Percentiles rank a stretch among this genome's conserved stretches.
These are phyloP conservation scores for Sebastes kiyomatsui DNA, from an alignment of 2,797 vertebrate species.

Conservation along the genomic window DNA sequence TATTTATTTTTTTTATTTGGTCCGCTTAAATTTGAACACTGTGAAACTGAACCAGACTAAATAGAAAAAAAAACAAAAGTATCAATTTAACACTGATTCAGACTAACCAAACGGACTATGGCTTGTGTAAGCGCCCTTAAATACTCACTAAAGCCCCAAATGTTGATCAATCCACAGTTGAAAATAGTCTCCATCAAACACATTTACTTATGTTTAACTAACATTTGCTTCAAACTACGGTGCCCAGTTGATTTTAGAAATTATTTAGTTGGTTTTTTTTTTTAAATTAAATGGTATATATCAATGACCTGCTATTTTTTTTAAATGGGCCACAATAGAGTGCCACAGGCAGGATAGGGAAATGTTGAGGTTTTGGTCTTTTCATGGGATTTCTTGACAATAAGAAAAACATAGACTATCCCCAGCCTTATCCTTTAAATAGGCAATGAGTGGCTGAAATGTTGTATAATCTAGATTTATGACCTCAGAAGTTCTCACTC, in stretches of 20 bases:
- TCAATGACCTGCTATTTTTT: no score
- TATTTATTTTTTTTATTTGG: no score
- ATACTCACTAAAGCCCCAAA: not conserved
- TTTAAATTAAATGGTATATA: no score
- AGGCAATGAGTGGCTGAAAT: not conserved
- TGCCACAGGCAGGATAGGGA: not conserved
- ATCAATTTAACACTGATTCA: no score
- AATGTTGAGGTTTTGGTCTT: not conserved
- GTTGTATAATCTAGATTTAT: not conserved
- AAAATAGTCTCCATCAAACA: not conserved
- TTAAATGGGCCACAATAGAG: no score
- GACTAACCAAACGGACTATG: no score
- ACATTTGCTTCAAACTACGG: not conserved
- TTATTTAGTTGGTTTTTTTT: no score
- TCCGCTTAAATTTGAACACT: no score
- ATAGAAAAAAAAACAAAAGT: no score
- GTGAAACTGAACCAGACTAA: no score
- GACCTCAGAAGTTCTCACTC: not conserved
- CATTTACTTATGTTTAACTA: not conserved
- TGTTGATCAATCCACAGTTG: not conserved
- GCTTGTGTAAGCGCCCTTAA: not conserved
- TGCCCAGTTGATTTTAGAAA: no score
- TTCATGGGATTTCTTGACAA: not conserved
- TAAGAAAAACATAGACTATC: no score
- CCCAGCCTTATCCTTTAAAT: not conserved